Evolutionary conservation across 2,797 vertebrate genomes (phyloP), one percentile per base, ranked within the genome.

Genomic region (Vireo griseus): DNA sequence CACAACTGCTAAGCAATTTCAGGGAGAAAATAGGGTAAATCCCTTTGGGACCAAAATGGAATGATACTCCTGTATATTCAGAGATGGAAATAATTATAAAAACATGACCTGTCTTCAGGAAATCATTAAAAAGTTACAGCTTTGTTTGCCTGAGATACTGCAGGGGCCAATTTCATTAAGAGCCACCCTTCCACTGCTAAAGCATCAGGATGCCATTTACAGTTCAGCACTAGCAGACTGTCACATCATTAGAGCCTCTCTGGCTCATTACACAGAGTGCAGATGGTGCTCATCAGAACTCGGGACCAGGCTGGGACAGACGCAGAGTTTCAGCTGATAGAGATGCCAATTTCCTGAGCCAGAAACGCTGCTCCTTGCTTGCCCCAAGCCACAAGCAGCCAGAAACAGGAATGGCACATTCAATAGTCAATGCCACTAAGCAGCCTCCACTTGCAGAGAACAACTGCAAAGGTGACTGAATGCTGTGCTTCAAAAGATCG

Each of bases 111-210:
- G 35, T 29, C 74, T 67, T 82, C 78, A 55, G 57, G 75, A 63
- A 87, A 39, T 89, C 81, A 87, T 89, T 93, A 96, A 76, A 87
- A 94, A 91, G 67, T 89, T 76, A 86, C 75, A 88, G 72, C 52
- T 79, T 81, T 63, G 71, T 57, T 93, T 5, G 5, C 28, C 63
- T 59, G 52, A 63, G 78, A 25, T 76, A 69, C 77, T 22, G 55
- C 84, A 78, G 78, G 77, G 82, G 44, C 68, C 68, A 52, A 59
- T 88, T 91, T 85, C 81, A 74, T 74, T 79, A 92, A 63, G 86
- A 57, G 87, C 48, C 68, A 67, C 57, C 75, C 61, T 74, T 91
- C 16, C 63, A 40, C 37, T 55, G 62, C 73, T 88, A 1, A 47
- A 54, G 54, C 11, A 1, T 86, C 83, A 88, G 83, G 69, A 84